Evolutionary conservation across 2,113 vertebrate genomes (phyloP).

Genomic region (Puffinus mauretanicus): DNA sequence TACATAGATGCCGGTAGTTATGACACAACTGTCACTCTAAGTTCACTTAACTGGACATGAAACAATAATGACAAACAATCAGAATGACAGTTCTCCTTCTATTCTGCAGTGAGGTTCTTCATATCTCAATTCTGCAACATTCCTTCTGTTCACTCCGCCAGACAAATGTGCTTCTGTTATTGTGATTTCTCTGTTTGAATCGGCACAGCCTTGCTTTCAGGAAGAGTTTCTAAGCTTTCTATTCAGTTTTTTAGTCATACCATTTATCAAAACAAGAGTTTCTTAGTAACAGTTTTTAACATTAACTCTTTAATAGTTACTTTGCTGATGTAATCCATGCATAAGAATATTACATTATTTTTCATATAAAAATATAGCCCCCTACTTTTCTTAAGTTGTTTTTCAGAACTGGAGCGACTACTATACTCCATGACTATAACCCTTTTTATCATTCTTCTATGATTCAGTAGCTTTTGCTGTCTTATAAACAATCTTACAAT

Average conservation of each 20-base stretch:
- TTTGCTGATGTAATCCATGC: constrained; percentile 36
- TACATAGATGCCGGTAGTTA: constrained; percentile 53
- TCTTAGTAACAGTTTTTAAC: constrained; percentile 58
- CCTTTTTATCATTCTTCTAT: constrained; percentile 72
- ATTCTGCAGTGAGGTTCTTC: constrained; percentile 53
- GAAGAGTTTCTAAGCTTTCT: constrained; percentile 64
- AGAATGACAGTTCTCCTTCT: constrained; percentile 51
- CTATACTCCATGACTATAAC: constrained; percentile 61
- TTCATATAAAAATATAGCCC: constrained; percentile 45
- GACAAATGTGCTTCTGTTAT: constrained; percentile 63
- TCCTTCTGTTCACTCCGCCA: constrained; percentile 54
- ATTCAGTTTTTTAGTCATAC: constrained; percentile 13
- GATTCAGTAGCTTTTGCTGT: constrained; percentile 78
- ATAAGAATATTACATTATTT: constrained; percentile 41
- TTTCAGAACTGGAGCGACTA: constrained; percentile 59
- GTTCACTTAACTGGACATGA: constrained; percentile 62
- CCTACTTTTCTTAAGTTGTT: constrained; percentile 44
- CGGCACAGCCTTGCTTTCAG: constrained; percentile 38
- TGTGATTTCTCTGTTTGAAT: constrained; percentile 66
- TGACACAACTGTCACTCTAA: constrained; percentile 36
- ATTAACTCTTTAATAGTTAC: constrained; percentile 62
- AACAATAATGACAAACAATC: constrained; percentile 54
- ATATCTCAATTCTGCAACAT: constrained; percentile 52
- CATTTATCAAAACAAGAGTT: constrained; percentile 37
- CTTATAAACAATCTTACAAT: constrained; percentile 79